A percentile compares a stretch with the other conserved stretches of the same genome.
These are phyloP conservation scores for Nebria salina DNA, from an alignment of 2,888 invertebrate species.

Conservation along the genomic window DNA sequence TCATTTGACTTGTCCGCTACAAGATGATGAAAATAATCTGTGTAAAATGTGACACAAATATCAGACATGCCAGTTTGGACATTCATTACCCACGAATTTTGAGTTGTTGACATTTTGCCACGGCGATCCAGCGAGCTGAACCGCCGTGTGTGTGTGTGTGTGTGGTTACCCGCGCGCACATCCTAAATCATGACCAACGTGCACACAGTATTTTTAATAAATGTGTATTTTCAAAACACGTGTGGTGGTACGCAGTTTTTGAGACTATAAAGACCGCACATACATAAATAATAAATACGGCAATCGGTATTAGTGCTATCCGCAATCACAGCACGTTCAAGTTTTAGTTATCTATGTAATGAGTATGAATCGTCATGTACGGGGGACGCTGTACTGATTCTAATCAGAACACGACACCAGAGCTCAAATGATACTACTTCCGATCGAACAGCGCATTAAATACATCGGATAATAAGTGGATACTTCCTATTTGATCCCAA, in stretches of 20 bases:
- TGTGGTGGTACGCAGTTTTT: not conserved
- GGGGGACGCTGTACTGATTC: not conserved
- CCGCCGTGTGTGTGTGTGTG: not conserved
- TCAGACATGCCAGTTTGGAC: conserved; percentile 14
- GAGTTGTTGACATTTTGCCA: conserved; percentile 15
- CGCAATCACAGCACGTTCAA: too few relatives aligned
- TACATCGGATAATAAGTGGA: not conserved
- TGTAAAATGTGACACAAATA: conserved; percentile 20
- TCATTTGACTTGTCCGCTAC: not conserved
- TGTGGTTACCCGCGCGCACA: not conserved
- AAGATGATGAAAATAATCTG: not conserved
- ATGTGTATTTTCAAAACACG: not conserved
- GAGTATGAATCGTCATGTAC: not conserved
- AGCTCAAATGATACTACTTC: not conserved
- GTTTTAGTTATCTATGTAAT: not conserved
- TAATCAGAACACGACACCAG: not conserved
- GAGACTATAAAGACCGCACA: not conserved
- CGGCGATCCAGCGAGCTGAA: not conserved
- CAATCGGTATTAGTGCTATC: too few relatives aligned
- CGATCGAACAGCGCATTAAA: not conserved
- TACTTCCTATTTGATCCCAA: not conserved
- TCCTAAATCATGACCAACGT: not conserved
- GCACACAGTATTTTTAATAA: not conserved
- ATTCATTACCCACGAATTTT: conserved; percentile 12
- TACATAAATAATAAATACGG: too few relatives aligned